Evolutionary conservation across 2,888 invertebrate genomes (phyloP).

Genomic region (Dryomyza anilis): DNA sequence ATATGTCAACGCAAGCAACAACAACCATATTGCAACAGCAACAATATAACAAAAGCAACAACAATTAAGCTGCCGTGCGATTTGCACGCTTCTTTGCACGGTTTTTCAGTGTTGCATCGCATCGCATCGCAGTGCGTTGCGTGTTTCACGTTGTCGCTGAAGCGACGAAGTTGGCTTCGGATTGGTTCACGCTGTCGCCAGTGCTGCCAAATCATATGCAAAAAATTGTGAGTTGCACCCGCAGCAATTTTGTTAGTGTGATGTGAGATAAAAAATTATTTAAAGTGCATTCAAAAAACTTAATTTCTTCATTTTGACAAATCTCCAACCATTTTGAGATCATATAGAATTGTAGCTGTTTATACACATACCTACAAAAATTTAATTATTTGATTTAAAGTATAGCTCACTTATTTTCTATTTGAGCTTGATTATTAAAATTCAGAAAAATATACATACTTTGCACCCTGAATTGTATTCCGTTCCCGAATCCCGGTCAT

Average conservation of each 20-base stretch:
- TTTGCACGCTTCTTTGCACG: constrained; percentile 23
- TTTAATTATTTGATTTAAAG: no score
- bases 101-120: constrained; percentile 22
- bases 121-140: constrained; percentile 12
- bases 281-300: no score
- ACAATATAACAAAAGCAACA: constrained; percentile 4
- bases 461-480: no score
- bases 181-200: constrained; percentile 17
- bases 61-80: constrained; percentile 8
- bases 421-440: no score
- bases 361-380: no score
- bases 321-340: no score
- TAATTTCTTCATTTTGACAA: no score
- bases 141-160: constrained; percentile 7
- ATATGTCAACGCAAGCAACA: constrained; percentile 20
- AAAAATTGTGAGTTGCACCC: constrained; percentile 6
- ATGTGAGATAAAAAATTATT: no score
- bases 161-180: constrained; percentile 21
- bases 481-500: no score
- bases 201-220: constrained; percentile 26
- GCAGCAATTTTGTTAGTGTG: neutral
- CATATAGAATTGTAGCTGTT: no score
- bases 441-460: no score
- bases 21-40: constrained; percentile 4
- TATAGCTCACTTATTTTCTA: no score